A percentile compares a stretch with the other conserved stretches of the same genome.
Evolutionary conservation across 2,888 invertebrate genomes (phyloP).

Genomic region (Idaea biselata): DNA sequence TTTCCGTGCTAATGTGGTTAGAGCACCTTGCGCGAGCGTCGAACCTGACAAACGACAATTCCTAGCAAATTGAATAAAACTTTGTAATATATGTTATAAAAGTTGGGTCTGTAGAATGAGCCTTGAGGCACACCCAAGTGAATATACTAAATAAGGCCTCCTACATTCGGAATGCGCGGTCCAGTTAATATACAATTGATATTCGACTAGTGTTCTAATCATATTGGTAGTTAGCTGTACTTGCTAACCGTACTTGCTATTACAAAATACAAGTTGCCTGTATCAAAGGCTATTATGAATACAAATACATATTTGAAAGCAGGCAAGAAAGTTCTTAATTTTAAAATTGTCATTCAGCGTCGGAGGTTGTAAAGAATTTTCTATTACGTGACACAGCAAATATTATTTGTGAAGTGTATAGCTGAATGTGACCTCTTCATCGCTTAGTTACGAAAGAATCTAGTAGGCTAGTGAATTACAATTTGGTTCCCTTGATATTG

Average conservation of each 20-base stretch:
- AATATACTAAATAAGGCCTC: background rate
- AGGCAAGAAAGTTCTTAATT: background rate
- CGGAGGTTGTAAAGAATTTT: background rate
- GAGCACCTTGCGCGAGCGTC: background rate
- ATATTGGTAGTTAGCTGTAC: background rate
- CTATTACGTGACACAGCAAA: constrained; percentile 1
- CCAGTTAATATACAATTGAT: constrained; percentile 5
- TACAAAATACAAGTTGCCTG: background rate
- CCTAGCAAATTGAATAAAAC: background rate
- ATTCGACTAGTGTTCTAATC: constrained; percentile 2
- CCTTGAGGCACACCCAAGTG: background rate
- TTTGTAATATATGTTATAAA: background rate
- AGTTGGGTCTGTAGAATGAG: background rate
- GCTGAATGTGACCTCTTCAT: background rate
- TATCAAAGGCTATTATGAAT: background rate
- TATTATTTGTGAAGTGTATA: background rate
- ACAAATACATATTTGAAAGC: constrained; percentile 1
- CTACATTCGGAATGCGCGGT: constrained; percentile 1
- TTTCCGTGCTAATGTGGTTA: constrained; percentile 1
- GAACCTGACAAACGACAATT: background rate
- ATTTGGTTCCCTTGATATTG: background rate
- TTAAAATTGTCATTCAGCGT: background rate
- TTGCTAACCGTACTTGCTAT: constrained; percentile 1
- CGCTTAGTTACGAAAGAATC: background rate
- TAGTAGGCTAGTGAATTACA: background rate